Evolutionary conservation across 2,888 invertebrate species (phyloP), one percentile per base, ranked within the genome.

Genomic region (Ochropleura plecta): DNA sequence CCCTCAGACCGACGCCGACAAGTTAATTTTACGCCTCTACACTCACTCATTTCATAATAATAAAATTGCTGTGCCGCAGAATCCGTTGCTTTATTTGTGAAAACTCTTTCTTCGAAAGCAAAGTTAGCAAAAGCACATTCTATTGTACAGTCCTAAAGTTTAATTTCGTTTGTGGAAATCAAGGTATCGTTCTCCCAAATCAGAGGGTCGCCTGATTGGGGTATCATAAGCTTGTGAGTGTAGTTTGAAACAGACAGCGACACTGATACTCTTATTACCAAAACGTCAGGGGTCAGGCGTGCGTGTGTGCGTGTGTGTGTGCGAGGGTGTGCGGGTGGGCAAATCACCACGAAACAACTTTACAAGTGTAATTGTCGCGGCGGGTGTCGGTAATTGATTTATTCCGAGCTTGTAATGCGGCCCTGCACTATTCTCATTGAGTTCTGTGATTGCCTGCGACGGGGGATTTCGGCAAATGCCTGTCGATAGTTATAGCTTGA

Each of bases 341-440:
- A 91, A 91, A 93, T 92, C 91, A 92, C 92, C 91, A 92, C 91
- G 88, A 91, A 90, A 93, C 92, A 93, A 94, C 91, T 92, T 93
- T 92, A 93, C 93, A 92, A 94, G 94, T 94, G 93, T 94, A 93
- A 93, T 94, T 92, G 93, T 94, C 92, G 93, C 90, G 89, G 92
- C 93, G 93, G 94, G 93, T 94, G 94, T 89, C 83, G 76, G 91
- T 94, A 95, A 95, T 94, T 94, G 94, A 95, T 95, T 95, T 94
- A 95, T 94, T 92, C 91, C 81, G 86, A 83, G 87, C 84, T 88
- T 82, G 86, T 85, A 86, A 87, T 84, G 77, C 53, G 77, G 76
- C 81, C 85, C 83, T 76, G 83, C 81, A 87, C 83, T 84, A 82
- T 88, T 81, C 83, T 88, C 80, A 84, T 82, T 75, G 85, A 76